These are phyloP conservation scores for Etheostoma perlongum DNA, from an alignment of 2,797 vertebrate species.

Conservation along the genomic window DNA sequence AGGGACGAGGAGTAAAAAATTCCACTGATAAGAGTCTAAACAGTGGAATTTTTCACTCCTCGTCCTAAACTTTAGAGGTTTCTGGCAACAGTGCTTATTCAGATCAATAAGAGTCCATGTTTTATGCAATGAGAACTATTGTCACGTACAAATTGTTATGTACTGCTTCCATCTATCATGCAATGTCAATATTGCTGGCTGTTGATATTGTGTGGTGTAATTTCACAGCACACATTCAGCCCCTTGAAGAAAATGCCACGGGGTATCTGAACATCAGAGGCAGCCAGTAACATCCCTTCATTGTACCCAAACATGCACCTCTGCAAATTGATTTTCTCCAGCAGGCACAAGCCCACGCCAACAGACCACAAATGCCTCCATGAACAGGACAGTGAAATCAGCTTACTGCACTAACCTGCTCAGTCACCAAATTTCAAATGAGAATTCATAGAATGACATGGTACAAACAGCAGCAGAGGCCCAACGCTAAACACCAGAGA, in stretches of 20 bases:
- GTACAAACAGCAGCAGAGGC: slow-evolving; percentile 41
- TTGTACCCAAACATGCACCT: slow-evolving; percentile 50
- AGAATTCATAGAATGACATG: slow-evolving; percentile 52
- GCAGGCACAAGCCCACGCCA: slow-evolving; percentile 51
- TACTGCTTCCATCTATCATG: slow-evolving; percentile 31
- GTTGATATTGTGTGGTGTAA: slow-evolving; percentile 43
- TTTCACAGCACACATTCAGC: slow-evolving; percentile 59
- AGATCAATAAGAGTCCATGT: slow-evolving; percentile 36
- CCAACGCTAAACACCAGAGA: neutral
- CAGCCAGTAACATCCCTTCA: slow-evolving; percentile 58
- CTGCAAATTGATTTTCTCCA: slow-evolving; percentile 67
- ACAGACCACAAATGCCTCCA: slow-evolving; percentile 45
- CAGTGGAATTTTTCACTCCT: no score
- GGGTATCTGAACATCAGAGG: slow-evolving; percentile 67
- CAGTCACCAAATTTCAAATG: slow-evolving; percentile 54
- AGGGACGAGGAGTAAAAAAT: slow-evolving; percentile 23
- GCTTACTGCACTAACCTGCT: slow-evolving; percentile 58
- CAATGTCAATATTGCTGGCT: slow-evolving; percentile 55
- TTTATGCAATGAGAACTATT: slow-evolving; percentile 9
- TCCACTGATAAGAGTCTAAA: neutral
- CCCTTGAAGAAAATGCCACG: slow-evolving; percentile 60
- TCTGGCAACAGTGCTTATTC: slow-evolving; percentile 21
- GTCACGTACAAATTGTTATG: slow-evolving; percentile 12
- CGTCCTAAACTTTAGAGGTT: slow-evolving; percentile 4
- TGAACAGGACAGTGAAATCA: slow-evolving; percentile 55